These are phyloP conservation scores for Heliconius sara DNA, from an alignment of 2,888 invertebrate species.

Conservation along the genomic window DNA sequence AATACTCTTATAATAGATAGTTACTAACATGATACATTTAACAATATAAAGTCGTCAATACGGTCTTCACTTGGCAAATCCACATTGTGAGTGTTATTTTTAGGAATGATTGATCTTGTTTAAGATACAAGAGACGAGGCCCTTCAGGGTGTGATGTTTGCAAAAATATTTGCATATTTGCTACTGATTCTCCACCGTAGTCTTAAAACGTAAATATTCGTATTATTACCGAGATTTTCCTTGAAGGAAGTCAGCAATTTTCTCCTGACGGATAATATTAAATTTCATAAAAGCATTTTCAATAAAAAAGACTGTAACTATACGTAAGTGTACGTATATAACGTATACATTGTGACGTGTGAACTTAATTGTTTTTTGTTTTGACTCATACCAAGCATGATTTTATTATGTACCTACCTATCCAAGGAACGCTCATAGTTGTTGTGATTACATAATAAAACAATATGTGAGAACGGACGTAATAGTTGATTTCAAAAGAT, in stretches of 20 bases:
- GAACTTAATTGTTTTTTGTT: constrained; percentile 13
- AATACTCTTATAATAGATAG: not conserved
- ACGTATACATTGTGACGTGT: not conserved
- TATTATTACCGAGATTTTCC: constrained; percentile 14
- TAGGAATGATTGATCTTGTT: constrained; percentile 8
- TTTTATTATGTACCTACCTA: not conserved
- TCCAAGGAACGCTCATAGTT: not conserved
- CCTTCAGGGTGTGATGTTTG: not conserved
- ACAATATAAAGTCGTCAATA: not conserved
- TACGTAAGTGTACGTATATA: not conserved
- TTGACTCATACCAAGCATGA: not conserved
- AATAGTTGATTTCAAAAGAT: no score
- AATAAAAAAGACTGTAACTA: constrained; percentile 17
- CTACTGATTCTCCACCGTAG: not conserved
- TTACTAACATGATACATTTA: not conserved
- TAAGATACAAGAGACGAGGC: constrained; percentile 9
- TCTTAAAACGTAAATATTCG: constrained; percentile 14
- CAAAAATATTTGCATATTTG: constrained; percentile 8
- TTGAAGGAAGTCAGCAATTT: constrained; percentile 7
- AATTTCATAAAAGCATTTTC: constrained; percentile 16
- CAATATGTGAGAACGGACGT: no score
- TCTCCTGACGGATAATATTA: constrained; percentile 2
- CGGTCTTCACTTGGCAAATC: not conserved
- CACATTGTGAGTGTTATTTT: not conserved
- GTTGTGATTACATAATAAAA: not conserved